These are phyloP conservation scores for Bovichtus diacanthus DNA, from an alignment of 2,797 vertebrate genomes.

Conservation along the genomic window DNA sequence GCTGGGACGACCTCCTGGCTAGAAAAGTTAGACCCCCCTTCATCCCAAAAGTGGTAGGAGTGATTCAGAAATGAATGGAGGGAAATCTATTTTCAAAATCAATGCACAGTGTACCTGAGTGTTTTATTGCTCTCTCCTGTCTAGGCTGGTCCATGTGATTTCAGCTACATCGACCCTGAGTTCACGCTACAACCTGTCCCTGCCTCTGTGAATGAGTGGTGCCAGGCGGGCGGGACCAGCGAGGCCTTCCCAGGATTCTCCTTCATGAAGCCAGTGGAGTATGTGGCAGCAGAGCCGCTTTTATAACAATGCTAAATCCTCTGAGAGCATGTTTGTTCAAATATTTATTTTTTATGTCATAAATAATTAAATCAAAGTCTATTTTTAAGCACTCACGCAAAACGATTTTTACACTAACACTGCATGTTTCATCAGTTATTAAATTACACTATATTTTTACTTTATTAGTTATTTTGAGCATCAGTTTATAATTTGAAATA, in stretches of 20 bases:
- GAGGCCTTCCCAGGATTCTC: slow-evolving; percentile 83
- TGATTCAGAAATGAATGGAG: not conserved
- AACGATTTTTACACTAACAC: slow-evolving; percentile 12
- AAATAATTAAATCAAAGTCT: slow-evolving; percentile 57
- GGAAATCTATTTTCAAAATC: not conserved
- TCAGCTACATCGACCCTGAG: slow-evolving; percentile 83
- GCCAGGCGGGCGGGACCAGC: slow-evolving; percentile 37
- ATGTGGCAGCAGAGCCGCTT: slow-evolving; percentile 31
- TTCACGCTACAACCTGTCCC: slow-evolving; percentile 84
- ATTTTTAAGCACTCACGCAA: slow-evolving; percentile 55
- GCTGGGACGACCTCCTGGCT: slow-evolving; percentile 84
- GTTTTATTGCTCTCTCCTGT: slow-evolving; percentile 8
- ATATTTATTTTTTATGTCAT: slow-evolving; percentile 62
- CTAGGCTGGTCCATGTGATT: slow-evolving; percentile 82
- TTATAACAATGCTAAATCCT: slow-evolving; percentile 49
- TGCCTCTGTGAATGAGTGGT: slow-evolving; percentile 73
- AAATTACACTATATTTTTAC: slow-evolving; percentile 27
- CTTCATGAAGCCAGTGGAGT: slow-evolving; percentile 71
- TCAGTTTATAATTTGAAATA: slow-evolving; percentile 35
- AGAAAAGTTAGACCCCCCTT: slow-evolving; percentile 82
- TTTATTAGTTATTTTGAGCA: slow-evolving; percentile 16
- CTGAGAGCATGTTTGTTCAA: slow-evolving; percentile 39
- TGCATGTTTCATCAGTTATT: slow-evolving; percentile 5
- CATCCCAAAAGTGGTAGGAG: slow-evolving; percentile 82
- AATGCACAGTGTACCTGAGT: not conserved